These are phyloP conservation scores for Ctenoplectra terminalis DNA, from an alignment of 1,140 invertebrate genomes.

Conservation along the genomic window DNA sequence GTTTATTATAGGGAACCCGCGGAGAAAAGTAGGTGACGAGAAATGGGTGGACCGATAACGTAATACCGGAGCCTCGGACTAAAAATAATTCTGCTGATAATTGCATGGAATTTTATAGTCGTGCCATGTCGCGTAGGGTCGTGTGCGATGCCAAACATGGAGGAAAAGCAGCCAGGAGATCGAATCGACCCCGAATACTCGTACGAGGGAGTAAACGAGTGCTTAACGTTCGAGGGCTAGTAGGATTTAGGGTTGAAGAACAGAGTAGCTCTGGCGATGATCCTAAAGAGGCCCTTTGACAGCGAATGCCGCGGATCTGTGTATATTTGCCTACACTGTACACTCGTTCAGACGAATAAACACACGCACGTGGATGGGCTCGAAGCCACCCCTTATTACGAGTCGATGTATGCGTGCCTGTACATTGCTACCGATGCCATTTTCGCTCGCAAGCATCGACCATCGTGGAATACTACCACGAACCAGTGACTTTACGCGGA, in stretches of 20 bases:
- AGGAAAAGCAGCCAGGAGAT: neutral
- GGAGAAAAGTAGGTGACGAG: constrained; percentile 16
- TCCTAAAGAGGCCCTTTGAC: constrained; percentile 30
- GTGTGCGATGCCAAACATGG: neutral
- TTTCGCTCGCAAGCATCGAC: neutral
- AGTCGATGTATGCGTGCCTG: neutral
- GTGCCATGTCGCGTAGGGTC: neutral
- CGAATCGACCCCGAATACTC: neutral
- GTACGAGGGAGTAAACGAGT: constrained; percentile 1
- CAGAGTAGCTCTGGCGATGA: neutral
- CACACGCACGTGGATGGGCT: constrained; percentile 21
- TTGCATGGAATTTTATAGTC: neutral
- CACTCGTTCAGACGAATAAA: constrained; percentile 41
- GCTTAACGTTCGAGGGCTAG: constrained; percentile 14
- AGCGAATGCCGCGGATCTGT: constrained; percentile 18
- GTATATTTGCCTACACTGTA: constrained; percentile 28
- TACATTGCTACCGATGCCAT: neutral
- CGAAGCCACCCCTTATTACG: constrained; percentile 20
- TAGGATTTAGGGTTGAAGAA: constrained; percentile 53
- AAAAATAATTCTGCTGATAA: constrained; percentile 23
- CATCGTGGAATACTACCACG: neutral
- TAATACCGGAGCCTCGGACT: neutral
- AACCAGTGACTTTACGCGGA: neutral
- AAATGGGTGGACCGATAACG: constrained; percentile 1
- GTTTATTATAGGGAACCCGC: constrained; percentile 24